Conservation (phyloP, 2,797 vertebrate genomes). For the Scleropages formosus region DNA sequence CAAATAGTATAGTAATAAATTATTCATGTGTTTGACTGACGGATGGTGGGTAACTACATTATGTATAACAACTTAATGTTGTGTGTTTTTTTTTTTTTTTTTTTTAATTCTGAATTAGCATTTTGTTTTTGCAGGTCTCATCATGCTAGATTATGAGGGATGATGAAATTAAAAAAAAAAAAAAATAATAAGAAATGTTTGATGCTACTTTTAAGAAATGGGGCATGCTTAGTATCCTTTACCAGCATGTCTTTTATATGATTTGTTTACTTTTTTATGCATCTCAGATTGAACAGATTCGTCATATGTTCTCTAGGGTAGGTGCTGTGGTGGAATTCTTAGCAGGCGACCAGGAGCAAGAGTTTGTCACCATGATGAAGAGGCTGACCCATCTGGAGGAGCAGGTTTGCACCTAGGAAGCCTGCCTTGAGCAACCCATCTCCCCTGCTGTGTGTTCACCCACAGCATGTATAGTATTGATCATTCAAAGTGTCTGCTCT, state of each 20-base stretch:
- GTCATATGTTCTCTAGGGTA: conserved; percentile 66
- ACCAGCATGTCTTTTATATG: not conserved
- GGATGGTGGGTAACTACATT: no score
- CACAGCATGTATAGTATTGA: not conserved
- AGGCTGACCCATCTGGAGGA: conserved; percentile 78
- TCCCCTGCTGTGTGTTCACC: not conserved
- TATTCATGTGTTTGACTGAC: no score
- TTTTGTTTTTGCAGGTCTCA: no score
- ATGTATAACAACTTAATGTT: no score
- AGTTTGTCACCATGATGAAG: conserved; percentile 60
- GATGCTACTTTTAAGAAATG: not conserved
- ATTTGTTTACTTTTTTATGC: no score
- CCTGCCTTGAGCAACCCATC: not conserved
- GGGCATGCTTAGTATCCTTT: not conserved
- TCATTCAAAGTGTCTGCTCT: not conserved
- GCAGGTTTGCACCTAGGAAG: conserved; percentile 70
- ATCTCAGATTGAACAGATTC: no score
- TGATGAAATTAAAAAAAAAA: no score
- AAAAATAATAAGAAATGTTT: no score
- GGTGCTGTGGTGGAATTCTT: conserved; percentile 69
- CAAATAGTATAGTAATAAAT: no score
- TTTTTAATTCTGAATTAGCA: no score
- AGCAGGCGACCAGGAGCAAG: conserved; percentile 69
- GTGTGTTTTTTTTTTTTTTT: no score
- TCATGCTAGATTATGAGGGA: no score